Conservation (phyloP, 2,113 vertebrate species). For the Eudyptes chrysolophus region DNA sequence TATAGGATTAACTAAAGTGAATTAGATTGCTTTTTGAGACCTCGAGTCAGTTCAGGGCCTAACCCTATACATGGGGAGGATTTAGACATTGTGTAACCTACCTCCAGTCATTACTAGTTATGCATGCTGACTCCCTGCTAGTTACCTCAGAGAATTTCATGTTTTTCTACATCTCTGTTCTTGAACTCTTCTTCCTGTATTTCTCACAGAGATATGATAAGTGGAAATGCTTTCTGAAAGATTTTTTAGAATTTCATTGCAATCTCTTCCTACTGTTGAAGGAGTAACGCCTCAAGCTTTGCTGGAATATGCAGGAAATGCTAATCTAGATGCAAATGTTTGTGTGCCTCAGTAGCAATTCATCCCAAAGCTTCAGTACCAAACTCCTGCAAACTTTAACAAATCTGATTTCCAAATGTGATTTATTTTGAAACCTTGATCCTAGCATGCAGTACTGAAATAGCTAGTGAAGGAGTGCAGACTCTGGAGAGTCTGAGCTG, state of each 20-base stretch:
- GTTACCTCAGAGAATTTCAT: neutral
- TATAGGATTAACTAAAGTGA: neutral
- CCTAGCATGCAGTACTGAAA: neutral
- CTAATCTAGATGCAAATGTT: neutral
- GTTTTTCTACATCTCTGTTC: neutral
- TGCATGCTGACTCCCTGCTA: neutral
- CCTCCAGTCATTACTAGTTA: neutral
- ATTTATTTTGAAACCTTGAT: conserved; percentile 34
- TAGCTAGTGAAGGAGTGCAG: neutral
- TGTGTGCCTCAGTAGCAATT: neutral
- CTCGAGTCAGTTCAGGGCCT: neutral
- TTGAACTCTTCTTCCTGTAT: neutral
- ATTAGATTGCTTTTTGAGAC: neutral
- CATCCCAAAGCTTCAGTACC: neutral
- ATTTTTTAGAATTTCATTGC: neutral
- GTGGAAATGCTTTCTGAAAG: neutral
- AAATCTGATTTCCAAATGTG: neutral
- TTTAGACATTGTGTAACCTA: neutral
- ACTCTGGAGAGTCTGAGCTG: neutral
- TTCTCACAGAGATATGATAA: neutral
- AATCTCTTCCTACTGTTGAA: neutral
- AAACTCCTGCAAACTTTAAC: neutral
- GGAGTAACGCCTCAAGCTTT: neutral
- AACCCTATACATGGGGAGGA: neutral
- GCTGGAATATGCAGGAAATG: neutral